Percentiles rank a stretch among this genome's conserved stretches.
Evolutionary conservation across 2,888 invertebrate species (phyloP).

Genomic region (Phyto melanocephala): DNA sequence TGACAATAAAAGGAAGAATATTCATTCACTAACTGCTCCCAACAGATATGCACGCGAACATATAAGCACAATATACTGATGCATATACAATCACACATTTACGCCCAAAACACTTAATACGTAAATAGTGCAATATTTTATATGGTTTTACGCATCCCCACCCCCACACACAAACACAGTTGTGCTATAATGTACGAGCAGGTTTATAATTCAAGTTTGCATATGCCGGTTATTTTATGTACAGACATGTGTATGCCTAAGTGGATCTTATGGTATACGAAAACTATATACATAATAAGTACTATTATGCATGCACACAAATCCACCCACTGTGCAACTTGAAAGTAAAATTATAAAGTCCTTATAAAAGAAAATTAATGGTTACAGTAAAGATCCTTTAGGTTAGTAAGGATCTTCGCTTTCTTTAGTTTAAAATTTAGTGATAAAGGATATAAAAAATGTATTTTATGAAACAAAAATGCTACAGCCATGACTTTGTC

Average conservation of each 20-base stretch:
- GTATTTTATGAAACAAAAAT: too few species aligned
- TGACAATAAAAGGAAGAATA: slow-evolving; percentile 50
- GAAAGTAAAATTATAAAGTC: slow-evolving; percentile 33
- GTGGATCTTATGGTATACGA: background rate
- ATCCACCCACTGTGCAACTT: background rate
- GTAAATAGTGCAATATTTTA: slow-evolving; percentile 55
- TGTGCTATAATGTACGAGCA: slow-evolving; percentile 11
- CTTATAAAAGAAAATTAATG: slow-evolving; percentile 51
- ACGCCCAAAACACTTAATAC: slow-evolving; percentile 45
- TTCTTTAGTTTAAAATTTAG: background rate
- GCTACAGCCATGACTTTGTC: too few species aligned
- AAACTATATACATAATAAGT: background rate
- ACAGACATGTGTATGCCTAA: background rate
- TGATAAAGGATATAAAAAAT: background rate
- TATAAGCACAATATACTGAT: background rate
- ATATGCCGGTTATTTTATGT: slow-evolving; percentile 32
- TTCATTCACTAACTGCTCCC: slow-evolving; percentile 38
- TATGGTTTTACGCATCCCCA: slow-evolving; percentile 67
- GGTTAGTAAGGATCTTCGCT: background rate
- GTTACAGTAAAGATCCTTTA: background rate
- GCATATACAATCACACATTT: background rate
- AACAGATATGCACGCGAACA: slow-evolving; percentile 20
- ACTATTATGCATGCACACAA: background rate
- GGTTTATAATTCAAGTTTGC: slow-evolving; percentile 7
- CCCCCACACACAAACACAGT: slow-evolving; percentile 40